Percentiles rank a stretch among this genome's conserved stretches.
Evolutionary conservation across 1,140 invertebrate genomes (phyloP).

Genomic region (Calephelis nemesis): DNA sequence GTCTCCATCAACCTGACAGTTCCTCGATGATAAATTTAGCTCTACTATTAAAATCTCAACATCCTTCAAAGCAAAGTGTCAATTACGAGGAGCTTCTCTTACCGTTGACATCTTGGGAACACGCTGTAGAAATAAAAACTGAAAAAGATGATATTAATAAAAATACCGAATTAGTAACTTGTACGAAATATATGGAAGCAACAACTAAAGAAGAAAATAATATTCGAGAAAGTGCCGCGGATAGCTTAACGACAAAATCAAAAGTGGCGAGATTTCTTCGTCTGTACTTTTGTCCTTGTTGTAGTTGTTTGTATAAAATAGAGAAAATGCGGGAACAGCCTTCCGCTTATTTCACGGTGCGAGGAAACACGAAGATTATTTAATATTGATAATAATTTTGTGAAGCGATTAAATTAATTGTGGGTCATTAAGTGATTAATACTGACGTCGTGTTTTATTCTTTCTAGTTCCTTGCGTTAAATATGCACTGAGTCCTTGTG

Average conservation of each 20-base stretch:
- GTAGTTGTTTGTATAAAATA: conserved; percentile 62
- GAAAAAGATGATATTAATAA: conserved; percentile 4
- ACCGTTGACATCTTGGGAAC: conserved; percentile 63
- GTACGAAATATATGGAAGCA: conserved; percentile 1
- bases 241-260: conserved; percentile 43
- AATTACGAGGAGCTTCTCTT: conserved; percentile 57
- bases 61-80: conserved; percentile 56
- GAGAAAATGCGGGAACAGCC: conserved; percentile 52
- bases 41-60: conserved; percentile 52
- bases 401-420: conserved; percentile 11
- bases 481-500: too few relatives aligned
- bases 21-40: conserved; percentile 70
- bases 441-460: too few relatives aligned
- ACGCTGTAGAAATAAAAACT: conserved; percentile 25
- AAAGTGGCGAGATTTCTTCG: conserved; percentile 64
- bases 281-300: conserved; percentile 69
- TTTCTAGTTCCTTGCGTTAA: too few relatives aligned
- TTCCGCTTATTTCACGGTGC: conserved; percentile 17
- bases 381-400: not conserved
- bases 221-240: conserved; percentile 34
- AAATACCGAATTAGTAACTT: not conserved
- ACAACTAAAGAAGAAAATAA: not conserved
- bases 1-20: conserved; percentile 56
- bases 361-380: conserved; percentile 1
- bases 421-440: not conserved